Evolutionary conservation across 1,140 invertebrate genomes (phyloP), one percentile per base, ranked within the genome.

Genomic region (Hyposmocoma kahamanoa): DNA sequence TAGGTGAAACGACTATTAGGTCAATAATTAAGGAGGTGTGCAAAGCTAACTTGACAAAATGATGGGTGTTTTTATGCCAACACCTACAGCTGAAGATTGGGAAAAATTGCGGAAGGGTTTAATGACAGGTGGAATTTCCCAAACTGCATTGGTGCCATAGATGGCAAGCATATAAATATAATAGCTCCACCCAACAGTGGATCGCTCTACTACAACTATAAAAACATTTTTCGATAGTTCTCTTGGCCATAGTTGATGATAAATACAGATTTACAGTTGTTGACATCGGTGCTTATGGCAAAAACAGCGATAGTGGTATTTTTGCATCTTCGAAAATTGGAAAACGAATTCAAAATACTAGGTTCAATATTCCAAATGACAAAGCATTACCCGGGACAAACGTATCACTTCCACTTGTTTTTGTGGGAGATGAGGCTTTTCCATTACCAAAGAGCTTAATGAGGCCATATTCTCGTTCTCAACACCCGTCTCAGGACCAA

Each of bases 161-260:
- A 80, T 64, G 72, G 70, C 17, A 76, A 72, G 46, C 72, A 73
- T 47, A 47, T 69, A 30, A 42, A 17, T 44, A 60, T 73, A 48
- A 65, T 56, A 56, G 53, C 46, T 15, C 65, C 65, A 42, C 24
- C 47, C 24, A 55, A 73, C 30, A 47, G n/a, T 22, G 84, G 83
- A 13, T 81, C 75, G 6, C 21, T 46, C 15, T 87, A 66, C 59
- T 87, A 67, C 50, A 87, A 87, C 60, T 88, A 87, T 62, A 88
- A 87, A 56, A 52, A 68, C 4, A 62, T 55, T 36, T 73, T 74
- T 55, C 83, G 73, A 73, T 88, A 4, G 80, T 87, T 18, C 61
- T 89, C 41, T 62, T 87, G 39, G 87, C 76, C 38, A 42, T 87
- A 1, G 80, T 71, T 43, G 84, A 88, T 64, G 83, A 80, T 22